Evolutionary conservation across 2,797 vertebrate genomes (phyloP), one percentile per base, ranked within the genome.

Genomic region (Muraenolepis orangiensis): DNA sequence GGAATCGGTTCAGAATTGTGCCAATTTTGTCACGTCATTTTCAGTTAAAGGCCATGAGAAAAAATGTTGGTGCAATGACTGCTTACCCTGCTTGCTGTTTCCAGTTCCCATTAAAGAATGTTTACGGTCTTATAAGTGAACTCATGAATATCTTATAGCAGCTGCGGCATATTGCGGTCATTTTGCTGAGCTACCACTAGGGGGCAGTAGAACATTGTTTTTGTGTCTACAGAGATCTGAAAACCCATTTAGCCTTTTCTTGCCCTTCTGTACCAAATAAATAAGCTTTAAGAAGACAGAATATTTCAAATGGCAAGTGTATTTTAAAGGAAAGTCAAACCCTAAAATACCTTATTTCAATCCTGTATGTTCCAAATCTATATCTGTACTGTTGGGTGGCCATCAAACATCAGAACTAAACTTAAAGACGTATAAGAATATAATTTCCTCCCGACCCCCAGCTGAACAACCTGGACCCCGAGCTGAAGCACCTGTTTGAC

Each of bases 401-500:
- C 3, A 5, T 13, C 11, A 28, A 0, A 66, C 26, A 6, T 66
- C 28, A n/a, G n/a, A 66, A 30, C 4, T 26, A 66, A 69, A 18
- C 67, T 2, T 31, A 16, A 2, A 12, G 7, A n/a, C 32, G 6
- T 34, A 31, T 7, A 30, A 16, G 14, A 12, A 6, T 23, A n/a
- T 3, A 14, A 11, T 64, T 2, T 12, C 10, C n/a, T 11, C 57
- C 57, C 20, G 18, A 51, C 7, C 74, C 16, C 13, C 91, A 99
- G 98, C 89, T 99, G 76, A 99, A 99, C 91, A 99, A 98, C 90
- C 91, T 99, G 91, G 98, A 99, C 87, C 97, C 98, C 0, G 98
- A 98, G 83, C 89, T 99, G 85, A 99, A 98, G 93, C 96, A 97
- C 86, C 93, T 99, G 69, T 99, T 99, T 75, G 97, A 99, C 93